These are phyloP conservation scores for Cuniculus paca DNA, from an alignment of 2,797 vertebrate species.

Conservation along the genomic window DNA sequence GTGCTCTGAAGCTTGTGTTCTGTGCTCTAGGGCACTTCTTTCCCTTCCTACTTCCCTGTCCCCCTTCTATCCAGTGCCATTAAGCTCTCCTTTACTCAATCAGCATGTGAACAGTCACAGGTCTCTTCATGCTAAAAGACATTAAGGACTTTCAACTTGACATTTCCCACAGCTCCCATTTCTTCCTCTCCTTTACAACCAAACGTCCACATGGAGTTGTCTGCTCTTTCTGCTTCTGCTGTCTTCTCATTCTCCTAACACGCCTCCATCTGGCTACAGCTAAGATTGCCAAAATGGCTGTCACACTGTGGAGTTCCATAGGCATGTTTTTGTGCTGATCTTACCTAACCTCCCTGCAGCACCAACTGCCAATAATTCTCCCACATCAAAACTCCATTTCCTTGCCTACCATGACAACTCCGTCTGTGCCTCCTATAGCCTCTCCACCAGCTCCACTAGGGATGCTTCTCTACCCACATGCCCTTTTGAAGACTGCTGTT, in stretches of 20 bases:
- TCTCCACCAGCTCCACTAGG: neutral
- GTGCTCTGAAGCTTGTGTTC: neutral
- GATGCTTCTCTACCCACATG: neutral
- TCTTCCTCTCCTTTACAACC: neutral
- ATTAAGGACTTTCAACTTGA: neutral
- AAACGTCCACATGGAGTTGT: neutral
- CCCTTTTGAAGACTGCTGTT: neutral
- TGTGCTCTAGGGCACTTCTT: neutral
- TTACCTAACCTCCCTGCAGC: neutral
- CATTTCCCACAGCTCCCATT: neutral
- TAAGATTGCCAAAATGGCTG: neutral
- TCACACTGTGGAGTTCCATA: neutral
- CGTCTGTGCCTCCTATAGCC: neutral
- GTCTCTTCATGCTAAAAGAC: constrained; percentile 34
- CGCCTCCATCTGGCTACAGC: neutral
- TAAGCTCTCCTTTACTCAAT: neutral
- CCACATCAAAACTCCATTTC: neutral
- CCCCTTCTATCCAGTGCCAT: neutral
- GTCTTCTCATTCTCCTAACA: neutral
- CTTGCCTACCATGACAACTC: neutral
- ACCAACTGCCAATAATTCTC: neutral
- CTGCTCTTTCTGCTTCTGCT: neutral
- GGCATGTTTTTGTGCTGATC: neutral
- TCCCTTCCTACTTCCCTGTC: fast-evolving
- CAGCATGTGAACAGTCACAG: neutral